Evolutionary conservation across 2,888 invertebrate species (phyloP).

Genomic region (Sericinus montela): DNA sequence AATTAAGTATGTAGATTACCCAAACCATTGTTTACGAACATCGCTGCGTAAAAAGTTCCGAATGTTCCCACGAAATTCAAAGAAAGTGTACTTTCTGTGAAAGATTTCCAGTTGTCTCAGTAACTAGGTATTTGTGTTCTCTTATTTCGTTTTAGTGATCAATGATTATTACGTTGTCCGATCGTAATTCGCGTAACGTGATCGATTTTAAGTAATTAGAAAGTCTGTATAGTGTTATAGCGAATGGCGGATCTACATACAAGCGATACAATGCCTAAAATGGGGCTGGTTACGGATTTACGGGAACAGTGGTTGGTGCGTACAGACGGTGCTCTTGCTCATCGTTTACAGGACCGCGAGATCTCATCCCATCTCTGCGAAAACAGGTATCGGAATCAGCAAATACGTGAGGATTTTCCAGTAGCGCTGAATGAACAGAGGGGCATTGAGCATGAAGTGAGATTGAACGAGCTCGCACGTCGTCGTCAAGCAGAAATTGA

Average conservation of each 20-base stretch:
- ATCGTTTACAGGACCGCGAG: conserved; percentile 70
- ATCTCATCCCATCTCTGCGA: conserved; percentile 71
- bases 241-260: conserved; percentile 62
- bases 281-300: conserved; percentile 68
- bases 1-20: conserved; percentile 65
- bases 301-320: conserved; percentile 73
- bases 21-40: conserved; percentile 62
- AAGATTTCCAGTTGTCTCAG: conserved; percentile 33
- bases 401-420: conserved; percentile 72
- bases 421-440: conserved; percentile 66
- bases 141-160: conserved; percentile 19
- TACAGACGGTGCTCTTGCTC: conserved; percentile 68
- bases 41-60: conserved; percentile 58
- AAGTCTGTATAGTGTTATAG: conserved; percentile 10
- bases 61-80: conserved; percentile 59
- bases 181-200: conserved; percentile 11
- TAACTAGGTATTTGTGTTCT: conserved; percentile 21
- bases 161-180: conserved; percentile 18
- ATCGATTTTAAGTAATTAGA: conserved; percentile 14
- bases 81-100: conserved; percentile 58
- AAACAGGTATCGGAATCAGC: conserved; percentile 69
- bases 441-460: conserved; percentile 61
- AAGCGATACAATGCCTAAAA: conserved; percentile 70
- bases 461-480: conserved; percentile 52
- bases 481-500: conserved; percentile 68